Conservation (phyloP, 2,888 invertebrate species). For the Xestia rhomboidea region DNA sequence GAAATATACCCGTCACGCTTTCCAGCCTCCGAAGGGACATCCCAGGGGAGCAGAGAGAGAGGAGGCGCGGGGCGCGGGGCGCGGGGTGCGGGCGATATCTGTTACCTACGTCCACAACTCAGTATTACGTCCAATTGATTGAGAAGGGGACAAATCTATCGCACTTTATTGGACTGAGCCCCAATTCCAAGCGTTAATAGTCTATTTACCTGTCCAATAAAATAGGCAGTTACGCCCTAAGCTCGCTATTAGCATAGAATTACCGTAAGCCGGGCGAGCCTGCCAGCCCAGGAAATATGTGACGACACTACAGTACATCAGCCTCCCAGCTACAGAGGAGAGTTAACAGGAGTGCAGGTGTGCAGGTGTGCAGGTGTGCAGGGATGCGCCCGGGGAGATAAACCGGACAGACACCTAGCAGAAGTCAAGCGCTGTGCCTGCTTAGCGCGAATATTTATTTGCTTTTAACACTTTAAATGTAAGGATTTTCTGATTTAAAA, state of each 20-base stretch:
- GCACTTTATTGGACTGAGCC: constrained; percentile 21
- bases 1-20: constrained; percentile 1
- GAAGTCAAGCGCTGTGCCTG: background rate
- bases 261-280: background rate
- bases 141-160: constrained; percentile 30
- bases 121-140: constrained; percentile 29
- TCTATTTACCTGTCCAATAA: constrained; percentile 36
- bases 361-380: background rate
- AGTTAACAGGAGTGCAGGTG: background rate
- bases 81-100: background rate
- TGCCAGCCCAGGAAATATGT: background rate
- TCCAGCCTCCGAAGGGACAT: background rate
- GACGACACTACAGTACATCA: background rate
- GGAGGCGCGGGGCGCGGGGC: background rate
- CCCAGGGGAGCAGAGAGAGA: constrained; percentile 20
- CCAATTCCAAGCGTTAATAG: constrained; percentile 36
- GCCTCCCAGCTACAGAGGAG: too few relatives aligned
- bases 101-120: constrained; percentile 16
- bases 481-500: too few relatives aligned
- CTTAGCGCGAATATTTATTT: background rate
- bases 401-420: background rate
- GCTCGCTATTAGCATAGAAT: constrained; percentile 22
- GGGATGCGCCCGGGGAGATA: background rate
- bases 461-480: background rate
- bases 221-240: constrained; percentile 24